phyloP scores from a whole-genome alignment of 2,113 vertebrate genomes.

The Oreochromis spilurus region DNA sequence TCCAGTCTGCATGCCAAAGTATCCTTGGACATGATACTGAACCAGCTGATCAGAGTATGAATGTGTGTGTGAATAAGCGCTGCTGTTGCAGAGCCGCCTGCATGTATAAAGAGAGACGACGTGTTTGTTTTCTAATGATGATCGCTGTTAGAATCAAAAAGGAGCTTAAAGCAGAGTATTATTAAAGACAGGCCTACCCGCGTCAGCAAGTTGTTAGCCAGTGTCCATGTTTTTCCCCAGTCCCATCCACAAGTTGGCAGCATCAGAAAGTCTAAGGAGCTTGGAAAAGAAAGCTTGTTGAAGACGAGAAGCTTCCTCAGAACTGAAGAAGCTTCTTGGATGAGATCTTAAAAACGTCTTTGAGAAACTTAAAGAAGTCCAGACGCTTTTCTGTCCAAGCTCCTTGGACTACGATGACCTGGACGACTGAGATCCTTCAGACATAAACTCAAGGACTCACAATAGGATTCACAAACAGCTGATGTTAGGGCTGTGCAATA shows the following conservation, averaged over 20 bases:
- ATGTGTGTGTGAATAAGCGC: neutral
- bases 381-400: neutral
- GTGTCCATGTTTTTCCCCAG: neutral
- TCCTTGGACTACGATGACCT: neutral
- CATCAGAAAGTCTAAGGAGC: neutral
- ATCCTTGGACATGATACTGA: neutral
- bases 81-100: neutral
- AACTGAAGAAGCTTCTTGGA: neutral
- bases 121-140: neutral
- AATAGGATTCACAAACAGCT: neutral
- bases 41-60: neutral
- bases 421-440: neutral
- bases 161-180: neutral
- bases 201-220: neutral
- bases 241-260: neutral
- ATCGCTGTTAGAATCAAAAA: neutral
- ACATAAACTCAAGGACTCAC: neutral
- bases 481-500: neutral
- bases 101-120: neutral
- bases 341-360: neutral
- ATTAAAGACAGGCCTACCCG: neutral
- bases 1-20: neutral
- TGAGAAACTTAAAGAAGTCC: neutral
- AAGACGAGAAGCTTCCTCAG: neutral
- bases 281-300: neutral